Conservation (phyloP, 2,113 vertebrate genomes). For the Apodemus sylvaticus region DNA sequence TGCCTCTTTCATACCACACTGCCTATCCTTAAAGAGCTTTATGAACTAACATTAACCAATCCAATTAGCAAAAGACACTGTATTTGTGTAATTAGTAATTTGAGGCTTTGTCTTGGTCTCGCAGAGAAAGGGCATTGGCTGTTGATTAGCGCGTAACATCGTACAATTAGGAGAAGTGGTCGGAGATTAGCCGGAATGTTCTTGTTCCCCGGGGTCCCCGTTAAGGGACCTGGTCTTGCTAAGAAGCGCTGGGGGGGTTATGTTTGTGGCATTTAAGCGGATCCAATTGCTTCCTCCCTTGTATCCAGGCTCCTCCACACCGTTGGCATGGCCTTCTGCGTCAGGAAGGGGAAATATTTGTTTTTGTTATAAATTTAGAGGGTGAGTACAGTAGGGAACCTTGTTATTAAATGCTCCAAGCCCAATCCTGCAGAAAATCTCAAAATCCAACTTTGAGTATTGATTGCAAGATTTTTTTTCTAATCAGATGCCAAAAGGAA, state of each 20-base stretch:
- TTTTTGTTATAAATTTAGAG: constrained; percentile 69
- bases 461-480: constrained; percentile 63
- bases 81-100: constrained; percentile 60
- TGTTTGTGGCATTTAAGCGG: background rate
- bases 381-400: constrained; percentile 33
- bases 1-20: constrained; percentile 56
- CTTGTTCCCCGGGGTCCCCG: background rate
- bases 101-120: constrained; percentile 62
- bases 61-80: constrained; percentile 74
- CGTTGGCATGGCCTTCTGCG: background rate
- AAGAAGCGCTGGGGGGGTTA: background rate
- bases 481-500: constrained; percentile 72
- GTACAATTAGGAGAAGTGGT: constrained; percentile 39
- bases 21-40: constrained; percentile 59
- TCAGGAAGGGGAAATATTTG: constrained; percentile 60
- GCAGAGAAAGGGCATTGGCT: constrained; percentile 25
- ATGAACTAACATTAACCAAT: constrained; percentile 62
- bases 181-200: background rate
- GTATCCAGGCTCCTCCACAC: background rate
- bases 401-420: constrained; percentile 67
- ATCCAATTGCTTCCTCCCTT: constrained; percentile 1
- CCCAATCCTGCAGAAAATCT: constrained; percentile 70
- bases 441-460: constrained; percentile 56
- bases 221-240: background rate
- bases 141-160: background rate